Evolutionary conservation across 2,888 invertebrate genomes (phyloP).

Genomic region (Scrobipalpa costella): DNA sequence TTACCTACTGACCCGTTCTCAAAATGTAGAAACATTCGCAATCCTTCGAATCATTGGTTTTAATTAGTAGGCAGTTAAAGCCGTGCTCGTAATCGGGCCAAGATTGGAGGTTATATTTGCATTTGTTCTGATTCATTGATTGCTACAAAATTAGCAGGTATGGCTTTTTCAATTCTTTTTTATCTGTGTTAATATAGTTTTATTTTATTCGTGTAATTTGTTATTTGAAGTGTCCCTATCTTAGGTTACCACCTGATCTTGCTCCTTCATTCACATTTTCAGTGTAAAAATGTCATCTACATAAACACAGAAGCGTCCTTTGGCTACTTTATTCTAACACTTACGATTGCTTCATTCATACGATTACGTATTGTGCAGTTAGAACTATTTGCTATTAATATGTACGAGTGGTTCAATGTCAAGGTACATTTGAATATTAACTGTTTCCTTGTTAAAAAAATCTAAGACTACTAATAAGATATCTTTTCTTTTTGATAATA

Average conservation of each 20-base stretch:
- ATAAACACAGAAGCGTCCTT: no score
- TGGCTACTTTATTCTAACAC: not conserved
- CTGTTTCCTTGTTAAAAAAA: not conserved
- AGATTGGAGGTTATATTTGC: conserved; percentile 10
- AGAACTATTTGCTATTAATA: not conserved
- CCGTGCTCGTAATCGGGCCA: conserved; percentile 10
- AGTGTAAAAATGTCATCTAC: no score
- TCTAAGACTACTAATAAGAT: no score
- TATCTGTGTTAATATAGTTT: not conserved
- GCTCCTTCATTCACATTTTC: no score
- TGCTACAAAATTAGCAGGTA: not conserved
- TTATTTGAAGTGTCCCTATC: no score
- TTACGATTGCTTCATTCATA: not conserved
- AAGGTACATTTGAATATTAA: not conserved
- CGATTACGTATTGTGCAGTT: not conserved
- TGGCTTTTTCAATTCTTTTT: not conserved
- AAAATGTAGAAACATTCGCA: conserved; percentile 15
- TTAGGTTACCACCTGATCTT: no score
- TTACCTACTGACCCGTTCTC: conserved; percentile 19
- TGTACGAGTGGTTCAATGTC: not conserved
- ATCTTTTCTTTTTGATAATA: no score
- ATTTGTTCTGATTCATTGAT: conserved; percentile 14
- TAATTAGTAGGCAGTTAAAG: conserved; percentile 21
- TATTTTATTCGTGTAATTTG: not conserved
- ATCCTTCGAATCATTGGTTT: conserved; percentile 18